Evolutionary conservation across 2,888 invertebrate genomes (phyloP).

Genomic region (Polydrusus tereticollis): DNA sequence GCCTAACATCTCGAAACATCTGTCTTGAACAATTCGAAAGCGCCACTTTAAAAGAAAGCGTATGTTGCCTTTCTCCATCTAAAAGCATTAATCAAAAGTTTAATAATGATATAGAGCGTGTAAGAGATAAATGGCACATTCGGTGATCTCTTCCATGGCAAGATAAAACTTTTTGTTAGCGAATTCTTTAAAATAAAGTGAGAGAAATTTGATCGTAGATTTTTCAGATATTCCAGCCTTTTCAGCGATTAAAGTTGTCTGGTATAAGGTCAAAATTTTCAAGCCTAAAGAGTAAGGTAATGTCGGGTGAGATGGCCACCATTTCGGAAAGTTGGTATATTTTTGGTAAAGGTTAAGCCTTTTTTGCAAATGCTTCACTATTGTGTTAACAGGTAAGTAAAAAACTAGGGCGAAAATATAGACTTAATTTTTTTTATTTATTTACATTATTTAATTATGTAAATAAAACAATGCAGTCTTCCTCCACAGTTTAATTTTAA

Average conservation of each 20-base stretch:
- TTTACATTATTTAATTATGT: no score
- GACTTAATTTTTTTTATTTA: no score
- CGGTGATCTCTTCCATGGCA: conserved; percentile 14
- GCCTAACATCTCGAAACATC: conserved; percentile 7
- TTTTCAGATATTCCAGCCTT: conserved; percentile 27
- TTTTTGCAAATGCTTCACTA: no score
- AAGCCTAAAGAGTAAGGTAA: not conserved
- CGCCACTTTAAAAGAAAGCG: conserved; percentile 24
- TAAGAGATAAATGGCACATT: conserved; percentile 39
- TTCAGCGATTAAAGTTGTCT: conserved; percentile 8
- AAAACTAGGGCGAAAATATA: no score
- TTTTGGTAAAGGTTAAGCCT: no score
- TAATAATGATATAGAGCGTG: conserved; percentile 40
- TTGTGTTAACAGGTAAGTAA: no score
- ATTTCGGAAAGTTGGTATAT: no score
- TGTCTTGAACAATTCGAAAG: conserved; percentile 20
- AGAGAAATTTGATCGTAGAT: conserved; percentile 24
- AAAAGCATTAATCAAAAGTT: conserved; percentile 35
- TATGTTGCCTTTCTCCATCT: not conserved
- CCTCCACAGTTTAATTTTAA: no score
- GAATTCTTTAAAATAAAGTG: conserved; percentile 28
- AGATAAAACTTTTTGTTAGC: conserved; percentile 37
- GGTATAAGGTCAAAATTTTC: not conserved
- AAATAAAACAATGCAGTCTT: no score
- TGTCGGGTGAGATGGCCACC: no score